These are phyloP conservation scores for Drosophila anceps DNA, from an alignment of 2,888 invertebrate species.

Conservation along the genomic window DNA sequence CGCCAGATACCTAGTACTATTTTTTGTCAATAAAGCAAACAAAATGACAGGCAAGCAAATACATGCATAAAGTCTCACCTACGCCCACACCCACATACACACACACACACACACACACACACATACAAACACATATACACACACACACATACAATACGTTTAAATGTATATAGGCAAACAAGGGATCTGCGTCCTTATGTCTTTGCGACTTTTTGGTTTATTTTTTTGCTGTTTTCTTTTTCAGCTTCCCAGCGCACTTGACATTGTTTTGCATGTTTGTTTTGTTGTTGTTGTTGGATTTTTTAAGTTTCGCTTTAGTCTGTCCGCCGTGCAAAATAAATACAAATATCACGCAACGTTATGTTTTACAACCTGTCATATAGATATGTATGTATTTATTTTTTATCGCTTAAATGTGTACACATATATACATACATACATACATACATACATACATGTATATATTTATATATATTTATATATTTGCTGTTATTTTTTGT, in stretches of 20 bases:
- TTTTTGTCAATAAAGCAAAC: constrained; percentile 66
- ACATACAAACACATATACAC: constrained; percentile 10
- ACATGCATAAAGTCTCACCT: constrained; percentile 31
- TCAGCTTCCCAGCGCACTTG: constrained; percentile 44
- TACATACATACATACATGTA: not conserved
- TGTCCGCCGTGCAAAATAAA: constrained; percentile 51
- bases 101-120: constrained; percentile 16
- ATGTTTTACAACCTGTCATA: constrained; percentile 69
- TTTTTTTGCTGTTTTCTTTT: constrained; percentile 7
- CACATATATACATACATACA: too few species aligned
- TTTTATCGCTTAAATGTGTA: constrained; percentile 43
- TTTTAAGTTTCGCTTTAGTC: constrained; percentile 49
- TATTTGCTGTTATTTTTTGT: constrained; percentile 32
- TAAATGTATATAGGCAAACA: constrained; percentile 55
- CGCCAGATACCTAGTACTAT: constrained; percentile 32
- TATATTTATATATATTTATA: constrained; percentile 9
- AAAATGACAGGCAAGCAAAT: constrained; percentile 45
- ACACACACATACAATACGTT: constrained; percentile 16
- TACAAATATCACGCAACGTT: constrained; percentile 64
- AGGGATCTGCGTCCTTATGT: constrained; percentile 53
- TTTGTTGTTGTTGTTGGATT: constrained; percentile 4
- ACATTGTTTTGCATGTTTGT: constrained; percentile 61
- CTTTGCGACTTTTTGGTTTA: constrained; percentile 64
- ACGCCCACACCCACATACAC: constrained; percentile 11
- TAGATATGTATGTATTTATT: constrained; percentile 36